These are phyloP conservation scores for Myxocyprinus asiaticus DNA, from an alignment of 2,113 vertebrate genomes.

Conservation along the genomic window DNA sequence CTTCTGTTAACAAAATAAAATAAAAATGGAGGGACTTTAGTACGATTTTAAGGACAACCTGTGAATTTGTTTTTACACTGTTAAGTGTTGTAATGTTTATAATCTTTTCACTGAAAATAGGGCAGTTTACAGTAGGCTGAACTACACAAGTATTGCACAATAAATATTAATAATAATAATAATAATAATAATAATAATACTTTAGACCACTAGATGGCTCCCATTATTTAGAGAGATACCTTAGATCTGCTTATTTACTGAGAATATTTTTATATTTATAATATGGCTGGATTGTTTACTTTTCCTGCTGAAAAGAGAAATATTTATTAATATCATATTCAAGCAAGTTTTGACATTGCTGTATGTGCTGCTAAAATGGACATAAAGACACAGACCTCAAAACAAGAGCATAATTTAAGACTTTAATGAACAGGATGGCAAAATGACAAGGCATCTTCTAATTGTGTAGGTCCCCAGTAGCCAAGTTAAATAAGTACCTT, in stretches of 20 bases:
- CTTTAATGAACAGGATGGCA: constrained; percentile 2
- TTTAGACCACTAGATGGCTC: constrained; percentile 20
- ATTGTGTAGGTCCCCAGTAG: background rate
- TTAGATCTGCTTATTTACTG: too few relatives aligned
- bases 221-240: background rate
- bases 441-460: constrained; percentile 7
- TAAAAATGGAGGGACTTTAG: too few relatives aligned
- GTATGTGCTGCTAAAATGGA: background rate
- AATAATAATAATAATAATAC: background rate
- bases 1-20: too few relatives aligned
- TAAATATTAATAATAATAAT: background rate
- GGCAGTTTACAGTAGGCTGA: too few relatives aligned
- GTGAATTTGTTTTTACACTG: background rate
- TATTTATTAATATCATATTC: too few relatives aligned
- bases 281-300: too few relatives aligned
- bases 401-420: background rate
- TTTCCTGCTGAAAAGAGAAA: too few relatives aligned
- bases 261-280: too few relatives aligned
- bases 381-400: background rate
- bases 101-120: background rate
- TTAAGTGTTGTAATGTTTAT: background rate
- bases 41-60: background rate
- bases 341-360: background rate
- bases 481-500: constrained; percentile 11
- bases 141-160: too few relatives aligned